Conservation (phyloP, 2,113 vertebrate genomes). For the Ondatra zibethicus region DNA sequence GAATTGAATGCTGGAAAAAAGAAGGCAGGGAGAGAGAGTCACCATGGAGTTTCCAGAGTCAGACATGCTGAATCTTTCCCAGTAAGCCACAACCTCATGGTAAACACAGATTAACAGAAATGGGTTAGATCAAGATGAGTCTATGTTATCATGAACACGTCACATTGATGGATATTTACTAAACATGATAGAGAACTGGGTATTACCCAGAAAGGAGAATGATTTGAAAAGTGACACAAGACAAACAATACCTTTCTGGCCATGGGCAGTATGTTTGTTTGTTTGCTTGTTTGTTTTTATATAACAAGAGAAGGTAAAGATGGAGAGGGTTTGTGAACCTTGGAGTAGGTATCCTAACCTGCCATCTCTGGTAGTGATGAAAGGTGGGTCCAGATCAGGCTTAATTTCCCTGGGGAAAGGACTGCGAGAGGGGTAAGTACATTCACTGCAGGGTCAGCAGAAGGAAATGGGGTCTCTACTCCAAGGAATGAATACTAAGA, state of each 20-base stretch:
- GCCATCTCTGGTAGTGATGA: background rate
- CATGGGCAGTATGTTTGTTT: background rate
- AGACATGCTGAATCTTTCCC: no score
- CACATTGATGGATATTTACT: background rate
- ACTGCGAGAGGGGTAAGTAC: rapidly evolving
- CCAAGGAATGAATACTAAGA: background rate
- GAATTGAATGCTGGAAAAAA: no score
- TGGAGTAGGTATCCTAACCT: background rate
- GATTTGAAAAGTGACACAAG: background rate
- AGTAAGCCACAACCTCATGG: no score
- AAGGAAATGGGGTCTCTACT: background rate
- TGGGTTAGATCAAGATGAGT: no score
- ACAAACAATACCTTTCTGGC: background rate
- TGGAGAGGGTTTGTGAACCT: background rate
- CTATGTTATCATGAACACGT: no score
- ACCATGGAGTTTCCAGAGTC: no score
- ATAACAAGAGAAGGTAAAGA: background rate
- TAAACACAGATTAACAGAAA: no score
- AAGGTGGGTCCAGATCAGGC: rapidly evolving
- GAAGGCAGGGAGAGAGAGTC: no score
- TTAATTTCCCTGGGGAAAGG: background rate
- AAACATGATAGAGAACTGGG: background rate
- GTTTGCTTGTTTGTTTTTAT: background rate
- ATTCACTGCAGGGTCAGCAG: background rate
- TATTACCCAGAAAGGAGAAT: background rate